These are phyloP conservation scores for Chiroxiphia lanceolata DNA, from an alignment of 2,797 vertebrate genomes.

Conservation along the genomic window DNA sequence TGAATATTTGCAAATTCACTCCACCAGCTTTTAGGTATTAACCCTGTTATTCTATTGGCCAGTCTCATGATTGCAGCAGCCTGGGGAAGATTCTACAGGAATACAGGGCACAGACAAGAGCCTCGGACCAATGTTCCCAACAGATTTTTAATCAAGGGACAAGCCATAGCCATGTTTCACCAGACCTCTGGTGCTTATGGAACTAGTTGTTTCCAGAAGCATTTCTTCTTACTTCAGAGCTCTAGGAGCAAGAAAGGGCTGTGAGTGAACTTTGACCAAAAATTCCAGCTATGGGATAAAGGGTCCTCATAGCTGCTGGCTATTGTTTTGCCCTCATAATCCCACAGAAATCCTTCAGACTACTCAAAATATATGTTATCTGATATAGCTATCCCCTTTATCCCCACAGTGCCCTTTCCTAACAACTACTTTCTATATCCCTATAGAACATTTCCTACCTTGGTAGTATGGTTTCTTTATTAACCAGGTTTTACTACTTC, in stretches of 20 bases:
- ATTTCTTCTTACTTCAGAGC: neutral
- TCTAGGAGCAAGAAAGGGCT: neutral
- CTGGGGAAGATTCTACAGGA: neutral
- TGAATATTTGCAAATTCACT: neutral
- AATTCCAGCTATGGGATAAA: neutral
- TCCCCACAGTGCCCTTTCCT: neutral
- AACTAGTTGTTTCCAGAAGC: neutral
- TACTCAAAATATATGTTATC: neutral
- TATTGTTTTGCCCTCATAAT: neutral
- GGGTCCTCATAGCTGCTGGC: neutral
- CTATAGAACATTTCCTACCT: neutral
- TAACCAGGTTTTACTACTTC: neutral
- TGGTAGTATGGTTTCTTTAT: neutral
- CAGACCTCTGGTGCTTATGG: neutral
- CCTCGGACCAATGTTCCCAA: neutral
- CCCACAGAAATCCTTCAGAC: neutral
- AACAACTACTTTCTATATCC: neutral
- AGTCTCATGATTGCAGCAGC: neutral
- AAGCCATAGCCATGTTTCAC: neutral
- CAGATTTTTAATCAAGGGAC: neutral
- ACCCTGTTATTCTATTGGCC: neutral
- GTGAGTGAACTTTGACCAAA: neutral
- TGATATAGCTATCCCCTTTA: neutral
- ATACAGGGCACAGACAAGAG: neutral
- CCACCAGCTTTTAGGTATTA: neutral